phyloP scores from a whole-genome alignment of 2,113 vertebrate species.

The Notarius lentiginosus region DNA sequence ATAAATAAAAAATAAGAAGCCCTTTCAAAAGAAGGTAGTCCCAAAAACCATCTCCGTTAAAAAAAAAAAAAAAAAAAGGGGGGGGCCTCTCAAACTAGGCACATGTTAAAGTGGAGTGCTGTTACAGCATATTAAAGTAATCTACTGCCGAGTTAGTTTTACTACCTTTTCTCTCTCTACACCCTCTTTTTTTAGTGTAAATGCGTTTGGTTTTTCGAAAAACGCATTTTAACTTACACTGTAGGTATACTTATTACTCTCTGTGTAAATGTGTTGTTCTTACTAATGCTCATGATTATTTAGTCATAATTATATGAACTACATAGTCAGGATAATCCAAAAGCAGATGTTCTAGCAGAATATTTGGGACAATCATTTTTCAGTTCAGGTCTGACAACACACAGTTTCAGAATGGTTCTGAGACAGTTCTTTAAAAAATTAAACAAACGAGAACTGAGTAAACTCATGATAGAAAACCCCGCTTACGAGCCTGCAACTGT shows the following conservation, averaged over 20 bases:
- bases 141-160: not conserved
- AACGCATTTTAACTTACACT: not conserved
- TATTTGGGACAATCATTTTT: not conserved
- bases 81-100: not conserved
- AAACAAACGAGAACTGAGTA: too few relatives aligned
- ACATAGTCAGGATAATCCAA: not conserved
- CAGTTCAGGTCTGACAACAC: too few relatives aligned
- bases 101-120: not conserved
- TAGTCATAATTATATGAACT: not conserved
- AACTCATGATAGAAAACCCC: too few relatives aligned
- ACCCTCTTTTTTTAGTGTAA: not conserved
- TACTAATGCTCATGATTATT: not conserved
- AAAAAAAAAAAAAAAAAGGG: fast-evolving
- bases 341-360: not conserved
- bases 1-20: too few relatives aligned
- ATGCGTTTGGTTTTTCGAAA: not conserved
- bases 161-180: not conserved
- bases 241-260: not conserved
- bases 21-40: not conserved
- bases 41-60: not conserved
- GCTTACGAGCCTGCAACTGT: too few relatives aligned
- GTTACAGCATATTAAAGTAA: not conserved
- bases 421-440: too few relatives aligned
- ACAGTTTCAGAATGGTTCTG: too few relatives aligned
- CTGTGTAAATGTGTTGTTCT: not conserved